phyloP scores from a whole-genome alignment of 2,888 invertebrate genomes.

The Amiota communis region DNA sequence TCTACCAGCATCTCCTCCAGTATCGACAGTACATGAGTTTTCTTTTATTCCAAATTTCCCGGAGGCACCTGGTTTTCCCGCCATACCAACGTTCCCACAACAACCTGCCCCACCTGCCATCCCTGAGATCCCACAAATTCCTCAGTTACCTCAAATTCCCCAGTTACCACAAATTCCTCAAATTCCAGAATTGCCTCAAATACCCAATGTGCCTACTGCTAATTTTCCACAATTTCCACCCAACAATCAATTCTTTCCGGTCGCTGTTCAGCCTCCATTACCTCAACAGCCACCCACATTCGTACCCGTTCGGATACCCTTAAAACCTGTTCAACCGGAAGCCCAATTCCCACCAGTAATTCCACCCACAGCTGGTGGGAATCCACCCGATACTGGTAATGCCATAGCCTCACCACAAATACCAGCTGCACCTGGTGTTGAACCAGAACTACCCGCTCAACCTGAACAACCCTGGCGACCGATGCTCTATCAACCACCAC shows the following conservation, averaged over 20 bases:
- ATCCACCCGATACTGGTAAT: slow-evolving; percentile 60
- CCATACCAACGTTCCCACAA: slow-evolving; percentile 43
- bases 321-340: slow-evolving; percentile 49
- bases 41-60: slow-evolving; percentile 46
- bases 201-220: slow-evolving; percentile 35
- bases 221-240: slow-evolving; percentile 37
- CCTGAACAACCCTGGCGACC: slow-evolving; percentile 51
- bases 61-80: slow-evolving; percentile 43
- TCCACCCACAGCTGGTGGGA: slow-evolving; percentile 49
- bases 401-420: slow-evolving; percentile 69
- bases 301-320: slow-evolving; percentile 32
- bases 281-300: slow-evolving; percentile 64
- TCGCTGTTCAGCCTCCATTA: slow-evolving; percentile 61
- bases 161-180: slow-evolving; percentile 39
- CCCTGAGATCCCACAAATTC: slow-evolving; percentile 32
- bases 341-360: slow-evolving; percentile 61
- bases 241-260: slow-evolving; percentile 54
- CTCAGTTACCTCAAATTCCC: slow-evolving; percentile 38
- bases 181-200: slow-evolving; percentile 36
- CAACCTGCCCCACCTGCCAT: slow-evolving; percentile 46
- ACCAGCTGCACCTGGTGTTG: slow-evolving; percentile 49
- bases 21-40: slow-evolving; percentile 37
- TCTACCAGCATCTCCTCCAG: slow-evolving; percentile 23
- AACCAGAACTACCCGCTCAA: slow-evolving; percentile 41
- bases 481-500: slow-evolving; percentile 48